Base-by-base conservation (phyloP, 2,888 invertebrate genomes). In the Xanthostigma xanthostigma region DNA sequence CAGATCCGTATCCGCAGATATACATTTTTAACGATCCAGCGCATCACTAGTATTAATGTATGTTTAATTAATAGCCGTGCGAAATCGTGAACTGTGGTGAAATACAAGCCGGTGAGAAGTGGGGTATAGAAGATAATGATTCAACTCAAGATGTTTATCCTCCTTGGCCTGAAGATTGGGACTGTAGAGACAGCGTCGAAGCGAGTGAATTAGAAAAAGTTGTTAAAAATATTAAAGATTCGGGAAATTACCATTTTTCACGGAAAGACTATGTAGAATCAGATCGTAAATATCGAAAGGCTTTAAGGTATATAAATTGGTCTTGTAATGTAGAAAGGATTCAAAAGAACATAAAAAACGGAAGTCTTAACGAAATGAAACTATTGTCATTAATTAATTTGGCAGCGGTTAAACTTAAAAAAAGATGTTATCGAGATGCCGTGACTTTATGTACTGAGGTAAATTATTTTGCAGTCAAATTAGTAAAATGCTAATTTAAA, bases 91-190 rank as follows among this genome's bases (percentile, higher is more conserved):
- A 88, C 56, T 90, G 90, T 60, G 92, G 91, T 0, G 84, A 88
- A 67, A 69, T 76, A 3, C 60, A 62, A 48, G 63, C 65, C 1
- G 75, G 72, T 1, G 71, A 74, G 50, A 68, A 75, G 53, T 87
- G 84, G 80, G 78, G 77, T 44, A 67, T 81, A 27, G 68, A 69
- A 50, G 83, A 85, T 60, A 69, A 69, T 45, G 90, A 90, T 61
- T 84, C 78, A 33, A 79, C 84, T 0, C 65, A 67, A 8, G 90
- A 92, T 64, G 61, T 68, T 6, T 76, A 81, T 60, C 84, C 90
- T 0, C 81, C 86, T 5, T 84, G 78, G 68, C 91, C 91, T 0
- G 76, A 77, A 50, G 92, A 92, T 62, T 81, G 78, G 74, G 69
- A 74, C 41, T 55, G 66, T 37, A 59, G 58, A 14, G 62, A 62